A percentile compares a stretch with the other conserved stretches of the same genome.
Evolutionary conservation across 1,140 invertebrate species (phyloP).

Genomic region (Conopomorpha cramerella): DNA sequence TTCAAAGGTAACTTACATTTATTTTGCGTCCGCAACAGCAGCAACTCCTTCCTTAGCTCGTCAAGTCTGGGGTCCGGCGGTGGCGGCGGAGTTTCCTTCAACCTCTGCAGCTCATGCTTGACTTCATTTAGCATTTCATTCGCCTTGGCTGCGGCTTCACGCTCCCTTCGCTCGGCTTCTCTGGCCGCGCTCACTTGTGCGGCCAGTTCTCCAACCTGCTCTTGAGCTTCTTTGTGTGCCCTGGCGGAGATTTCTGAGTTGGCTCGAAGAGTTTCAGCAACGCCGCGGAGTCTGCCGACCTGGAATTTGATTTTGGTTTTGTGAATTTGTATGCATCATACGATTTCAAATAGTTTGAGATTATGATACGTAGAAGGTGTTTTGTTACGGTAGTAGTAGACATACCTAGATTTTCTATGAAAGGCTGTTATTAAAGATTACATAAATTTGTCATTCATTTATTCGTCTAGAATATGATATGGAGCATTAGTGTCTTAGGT

Average conservation of each 20-base stretch:
- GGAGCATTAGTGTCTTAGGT: too few species aligned
- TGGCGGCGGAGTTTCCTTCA: conserved; percentile 60
- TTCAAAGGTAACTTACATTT: conserved; percentile 73
- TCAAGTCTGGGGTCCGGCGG: conserved; percentile 71
- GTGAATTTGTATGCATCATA: too few species aligned
- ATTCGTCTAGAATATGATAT: too few species aligned
- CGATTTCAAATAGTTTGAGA: too few species aligned
- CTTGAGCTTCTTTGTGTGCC: conserved; percentile 58
- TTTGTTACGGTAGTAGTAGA: too few species aligned
- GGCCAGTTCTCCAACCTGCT: conserved; percentile 60
- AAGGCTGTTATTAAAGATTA: too few species aligned
- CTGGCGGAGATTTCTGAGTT: conserved; percentile 63
- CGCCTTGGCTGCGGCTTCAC: conserved; percentile 20
- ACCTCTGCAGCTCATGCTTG: conserved; percentile 50
- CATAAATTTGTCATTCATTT: too few species aligned
- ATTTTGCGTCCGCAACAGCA: conserved; percentile 71
- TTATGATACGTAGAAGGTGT: too few species aligned
- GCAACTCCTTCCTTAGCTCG: conserved; percentile 72
- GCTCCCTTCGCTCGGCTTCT: conserved; percentile 46
- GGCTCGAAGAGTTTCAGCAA: conserved; percentile 60
- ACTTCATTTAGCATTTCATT: conserved; percentile 60
- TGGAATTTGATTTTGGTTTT: too few species aligned
- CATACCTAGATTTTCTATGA: too few species aligned
- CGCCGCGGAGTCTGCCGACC: conserved; percentile 46
- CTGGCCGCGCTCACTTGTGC: conserved; percentile 63